Conservation (phyloP, 2,888 invertebrate genomes). For the Ellobium chinense region DNA sequence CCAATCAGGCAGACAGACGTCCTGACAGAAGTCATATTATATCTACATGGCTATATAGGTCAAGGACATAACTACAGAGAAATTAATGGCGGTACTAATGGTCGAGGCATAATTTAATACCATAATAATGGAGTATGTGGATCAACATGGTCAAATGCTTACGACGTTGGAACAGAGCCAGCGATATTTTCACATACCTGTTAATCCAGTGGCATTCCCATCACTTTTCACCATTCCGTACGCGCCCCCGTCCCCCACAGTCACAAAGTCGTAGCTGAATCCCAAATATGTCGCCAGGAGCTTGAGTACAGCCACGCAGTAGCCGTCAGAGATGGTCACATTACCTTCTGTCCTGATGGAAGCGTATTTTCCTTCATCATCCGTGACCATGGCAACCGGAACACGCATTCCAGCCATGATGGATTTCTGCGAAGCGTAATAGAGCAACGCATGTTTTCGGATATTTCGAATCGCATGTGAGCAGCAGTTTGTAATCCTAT, state of each 20-base stretch:
- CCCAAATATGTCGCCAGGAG: neutral
- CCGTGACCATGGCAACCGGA: constrained; percentile 10
- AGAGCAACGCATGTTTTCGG: too few species aligned
- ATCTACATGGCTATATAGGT: too few species aligned
- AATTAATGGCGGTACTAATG: too few species aligned
- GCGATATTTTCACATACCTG: constrained; percentile 1
- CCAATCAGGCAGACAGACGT: neutral
- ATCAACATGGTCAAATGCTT: neutral
- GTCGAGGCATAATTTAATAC: too few species aligned
- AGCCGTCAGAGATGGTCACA: neutral
- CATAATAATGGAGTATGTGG: too few species aligned
- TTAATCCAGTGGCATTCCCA: constrained; percentile 18
- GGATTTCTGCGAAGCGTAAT: constrained; percentile 4
- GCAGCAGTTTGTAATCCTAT: too few species aligned
- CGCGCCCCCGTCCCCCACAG: constrained; percentile 7
- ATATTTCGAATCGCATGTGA: too few species aligned
- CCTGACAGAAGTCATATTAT: too few species aligned
- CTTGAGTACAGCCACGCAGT: neutral
- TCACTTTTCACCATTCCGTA: constrained; percentile 11
- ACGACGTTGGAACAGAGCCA: neutral
- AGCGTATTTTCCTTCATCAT: neutral
- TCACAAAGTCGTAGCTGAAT: neutral
- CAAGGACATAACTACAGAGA: too few species aligned
- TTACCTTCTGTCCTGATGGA: neutral
- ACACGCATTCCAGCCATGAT: neutral